phyloP scores from a whole-genome alignment of 2,888 invertebrate genomes.

The Scaptomyza tumidula region DNA sequence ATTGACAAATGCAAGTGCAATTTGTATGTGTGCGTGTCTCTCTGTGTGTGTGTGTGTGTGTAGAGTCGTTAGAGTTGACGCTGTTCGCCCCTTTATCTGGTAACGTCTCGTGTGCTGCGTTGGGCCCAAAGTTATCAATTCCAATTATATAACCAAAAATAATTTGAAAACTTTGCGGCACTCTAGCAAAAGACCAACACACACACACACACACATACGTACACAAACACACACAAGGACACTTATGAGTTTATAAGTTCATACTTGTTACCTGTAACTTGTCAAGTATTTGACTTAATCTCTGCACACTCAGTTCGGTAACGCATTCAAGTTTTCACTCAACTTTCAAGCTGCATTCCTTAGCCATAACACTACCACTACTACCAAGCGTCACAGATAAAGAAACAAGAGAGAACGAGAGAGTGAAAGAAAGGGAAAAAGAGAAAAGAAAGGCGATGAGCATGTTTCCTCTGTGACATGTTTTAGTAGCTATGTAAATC shows the following conservation, averaged over 20 bases:
- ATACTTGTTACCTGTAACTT: conserved; percentile 79
- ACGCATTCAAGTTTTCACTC: conserved; percentile 66
- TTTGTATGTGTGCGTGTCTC: conserved; percentile 2
- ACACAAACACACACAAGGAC: conserved; percentile 26
- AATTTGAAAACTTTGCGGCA: conserved; percentile 76
- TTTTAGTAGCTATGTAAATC: conserved; percentile 31
- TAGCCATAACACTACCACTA: neutral
- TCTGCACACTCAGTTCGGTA: conserved; percentile 61
- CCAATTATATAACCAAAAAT: conserved; percentile 79
- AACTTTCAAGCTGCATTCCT: conserved; percentile 55
- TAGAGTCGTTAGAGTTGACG: conserved; percentile 45
- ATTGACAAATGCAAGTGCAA: conserved; percentile 75
- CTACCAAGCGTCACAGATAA: neutral
- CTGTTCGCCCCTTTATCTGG: conserved; percentile 13
- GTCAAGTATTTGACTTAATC: conserved; percentile 80
- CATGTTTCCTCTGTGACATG: conserved; percentile 13
- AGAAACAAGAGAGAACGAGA: neutral
- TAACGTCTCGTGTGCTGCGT: conserved; percentile 36
- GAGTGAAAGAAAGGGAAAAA: neutral
- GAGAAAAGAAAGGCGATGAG: neutral
- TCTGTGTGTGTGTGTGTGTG: conserved; percentile 14
- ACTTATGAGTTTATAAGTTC: conserved; percentile 73
- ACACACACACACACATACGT: conserved; percentile 13
- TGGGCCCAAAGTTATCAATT: conserved; percentile 74
- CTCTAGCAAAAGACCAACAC: conserved; percentile 68